phyloP scores from a whole-genome alignment of 2,888 invertebrate species.

The Drosophila prostipennis region DNA sequence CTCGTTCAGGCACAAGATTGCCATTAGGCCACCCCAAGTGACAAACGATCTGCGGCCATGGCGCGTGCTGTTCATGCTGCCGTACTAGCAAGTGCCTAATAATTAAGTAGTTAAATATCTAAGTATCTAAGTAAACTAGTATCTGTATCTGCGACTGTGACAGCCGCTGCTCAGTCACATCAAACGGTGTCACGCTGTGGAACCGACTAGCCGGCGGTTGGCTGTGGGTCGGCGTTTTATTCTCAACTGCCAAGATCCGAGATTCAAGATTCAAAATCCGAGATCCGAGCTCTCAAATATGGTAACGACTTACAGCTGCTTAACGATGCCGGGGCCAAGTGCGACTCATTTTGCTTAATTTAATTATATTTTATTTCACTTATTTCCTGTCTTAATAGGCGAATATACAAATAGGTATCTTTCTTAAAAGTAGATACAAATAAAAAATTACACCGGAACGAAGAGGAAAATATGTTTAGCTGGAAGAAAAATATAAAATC shows the following conservation, averaged over 20 bases:
- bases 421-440: not conserved
- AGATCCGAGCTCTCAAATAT: conserved; percentile 18
- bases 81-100: conserved; percentile 23
- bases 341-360: conserved; percentile 6
- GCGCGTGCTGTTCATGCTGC: conserved; percentile 42
- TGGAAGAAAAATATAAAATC: no score
- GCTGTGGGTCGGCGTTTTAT: conserved; percentile 29
- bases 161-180: conserved; percentile 24
- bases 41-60: conserved; percentile 12
- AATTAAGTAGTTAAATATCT: conserved; percentile 12
- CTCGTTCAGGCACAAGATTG: conserved; percentile 34
- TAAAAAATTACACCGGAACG: no score
- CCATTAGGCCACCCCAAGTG: conserved; percentile 43
- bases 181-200: conserved; percentile 24
- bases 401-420: not conserved
- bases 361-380: conserved; percentile 5
- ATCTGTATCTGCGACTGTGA: conserved; percentile 1
- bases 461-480: no score
- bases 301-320: conserved; percentile 22
- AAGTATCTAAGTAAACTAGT: conserved; percentile 19
- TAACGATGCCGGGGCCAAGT: conserved; percentile 38
- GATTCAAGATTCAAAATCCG: conserved; percentile 1
- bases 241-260: conserved; percentile 38
- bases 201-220: conserved; percentile 23
- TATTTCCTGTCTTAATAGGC: conserved; percentile 15